Evolutionary conservation across 2,797 vertebrate genomes (phyloP).

Genomic region (Pterois miles): DNA sequence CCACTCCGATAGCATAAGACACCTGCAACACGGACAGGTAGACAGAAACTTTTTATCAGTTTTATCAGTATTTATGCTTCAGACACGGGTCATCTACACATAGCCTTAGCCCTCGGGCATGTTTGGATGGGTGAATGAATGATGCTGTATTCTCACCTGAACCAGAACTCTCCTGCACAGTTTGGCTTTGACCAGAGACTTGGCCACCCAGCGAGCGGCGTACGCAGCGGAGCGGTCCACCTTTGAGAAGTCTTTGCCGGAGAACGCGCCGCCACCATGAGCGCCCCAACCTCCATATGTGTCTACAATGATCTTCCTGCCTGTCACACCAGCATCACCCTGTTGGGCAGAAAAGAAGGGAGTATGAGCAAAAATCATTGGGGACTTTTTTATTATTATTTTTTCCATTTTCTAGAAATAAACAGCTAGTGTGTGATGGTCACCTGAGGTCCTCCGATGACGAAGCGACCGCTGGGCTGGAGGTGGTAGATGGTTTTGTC

Average conservation of each 20-base stretch:
- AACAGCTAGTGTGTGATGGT: background rate
- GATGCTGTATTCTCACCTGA: slow-evolving; percentile 82
- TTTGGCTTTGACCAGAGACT: slow-evolving; percentile 94
- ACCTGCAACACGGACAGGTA: slow-evolving; percentile 79
- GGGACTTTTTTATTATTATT: background rate
- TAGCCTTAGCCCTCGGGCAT: background rate
- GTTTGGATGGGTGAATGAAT: background rate
- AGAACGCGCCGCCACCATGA: slow-evolving; percentile 97
- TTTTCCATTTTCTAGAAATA: background rate
- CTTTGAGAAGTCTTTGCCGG: slow-evolving; percentile 97
- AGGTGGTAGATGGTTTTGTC: slow-evolving; percentile 94
- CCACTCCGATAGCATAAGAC: slow-evolving; percentile 95
- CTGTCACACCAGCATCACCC: slow-evolving; percentile 97
- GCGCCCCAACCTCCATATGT: slow-evolving; percentile 98
- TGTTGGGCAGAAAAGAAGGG: slow-evolving; percentile 46
- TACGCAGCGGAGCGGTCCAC: slow-evolving; percentile 98
- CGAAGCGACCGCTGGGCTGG: slow-evolving; percentile 97
- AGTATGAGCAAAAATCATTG: background rate
- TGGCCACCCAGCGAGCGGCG: slow-evolving; percentile 97
- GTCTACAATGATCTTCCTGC: slow-evolving; percentile 98
- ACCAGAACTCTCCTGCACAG: slow-evolving; percentile 95
- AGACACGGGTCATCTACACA: background rate
- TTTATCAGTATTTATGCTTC: background rate
- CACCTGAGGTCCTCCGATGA: slow-evolving; percentile 98
- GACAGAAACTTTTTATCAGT: background rate